These are phyloP conservation scores for Cephus pulcher DNA, from an alignment of 2,888 invertebrate genomes.

Conservation along the genomic window DNA sequence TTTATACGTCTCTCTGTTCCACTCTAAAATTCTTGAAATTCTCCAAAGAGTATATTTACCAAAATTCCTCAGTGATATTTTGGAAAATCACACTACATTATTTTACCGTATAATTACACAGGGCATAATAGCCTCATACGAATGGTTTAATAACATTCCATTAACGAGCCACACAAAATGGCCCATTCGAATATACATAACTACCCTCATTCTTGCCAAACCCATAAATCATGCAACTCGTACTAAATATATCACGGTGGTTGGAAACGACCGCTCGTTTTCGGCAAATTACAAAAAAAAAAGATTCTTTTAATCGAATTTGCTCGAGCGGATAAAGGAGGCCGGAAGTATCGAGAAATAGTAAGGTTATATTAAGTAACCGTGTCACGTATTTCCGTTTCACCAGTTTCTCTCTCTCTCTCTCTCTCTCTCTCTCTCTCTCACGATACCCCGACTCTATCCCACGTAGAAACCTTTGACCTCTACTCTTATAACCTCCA, in stretches of 20 bases:
- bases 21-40: neutral
- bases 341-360: neutral
- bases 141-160: neutral
- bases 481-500: neutral
- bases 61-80: neutral
- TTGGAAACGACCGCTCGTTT: neutral
- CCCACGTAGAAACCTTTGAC: neutral
- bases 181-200: neutral
- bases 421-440: constrained; percentile 19
- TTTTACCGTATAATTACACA: neutral
- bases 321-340: neutral
- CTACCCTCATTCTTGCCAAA: neutral
- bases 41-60: neutral
- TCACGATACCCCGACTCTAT: neutral
- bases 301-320: neutral
- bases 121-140: neutral
- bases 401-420: constrained; percentile 16
- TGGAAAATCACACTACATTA: neutral
- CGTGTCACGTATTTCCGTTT: neutral
- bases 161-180: neutral
- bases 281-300: neutral
- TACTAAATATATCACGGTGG: neutral
- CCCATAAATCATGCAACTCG: neutral
- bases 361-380: neutral
- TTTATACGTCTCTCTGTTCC: neutral